Percentiles rank a stretch among this genome's conserved stretches.
These are phyloP conservation scores for Bucorvus abyssinicus DNA, from an alignment of 2,797 vertebrate genomes.

Conservation along the genomic window DNA sequence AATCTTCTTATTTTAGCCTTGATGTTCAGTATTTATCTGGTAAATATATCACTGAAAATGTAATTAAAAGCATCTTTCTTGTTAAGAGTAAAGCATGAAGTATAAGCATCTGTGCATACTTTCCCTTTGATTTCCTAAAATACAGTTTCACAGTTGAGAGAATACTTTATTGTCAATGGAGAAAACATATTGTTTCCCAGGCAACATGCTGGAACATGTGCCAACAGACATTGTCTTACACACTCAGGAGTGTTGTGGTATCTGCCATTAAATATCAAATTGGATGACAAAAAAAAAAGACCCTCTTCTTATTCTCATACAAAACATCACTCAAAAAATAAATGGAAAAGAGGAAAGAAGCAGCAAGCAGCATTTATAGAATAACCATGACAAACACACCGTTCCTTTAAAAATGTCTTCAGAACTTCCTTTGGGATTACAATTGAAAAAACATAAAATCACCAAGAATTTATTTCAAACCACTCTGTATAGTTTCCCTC, in stretches of 20 bases:
- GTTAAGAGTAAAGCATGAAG: neutral
- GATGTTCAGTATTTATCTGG: neutral
- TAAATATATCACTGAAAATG: neutral
- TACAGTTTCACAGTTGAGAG: neutral
- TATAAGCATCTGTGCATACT: neutral
- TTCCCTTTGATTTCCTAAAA: neutral
- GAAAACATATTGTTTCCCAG: neutral
- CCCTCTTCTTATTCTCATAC: neutral
- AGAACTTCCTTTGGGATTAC: neutral
- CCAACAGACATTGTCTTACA: neutral
- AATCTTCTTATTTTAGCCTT: neutral
- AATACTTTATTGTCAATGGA: neutral
- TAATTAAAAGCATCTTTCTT: neutral
- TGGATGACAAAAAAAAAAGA: neutral
- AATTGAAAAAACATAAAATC: neutral
- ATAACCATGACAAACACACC: neutral
- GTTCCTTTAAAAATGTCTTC: neutral
- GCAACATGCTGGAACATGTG: neutral
- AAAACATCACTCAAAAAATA: neutral
- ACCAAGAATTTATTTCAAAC: neutral
- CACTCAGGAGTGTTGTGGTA: neutral
- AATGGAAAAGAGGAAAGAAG: neutral
- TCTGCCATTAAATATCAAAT: neutral
- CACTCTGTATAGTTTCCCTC: neutral
- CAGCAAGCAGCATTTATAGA: neutral